phyloP scores from a whole-genome alignment of 2,797 vertebrate species.

The Xenops minutus region DNA sequence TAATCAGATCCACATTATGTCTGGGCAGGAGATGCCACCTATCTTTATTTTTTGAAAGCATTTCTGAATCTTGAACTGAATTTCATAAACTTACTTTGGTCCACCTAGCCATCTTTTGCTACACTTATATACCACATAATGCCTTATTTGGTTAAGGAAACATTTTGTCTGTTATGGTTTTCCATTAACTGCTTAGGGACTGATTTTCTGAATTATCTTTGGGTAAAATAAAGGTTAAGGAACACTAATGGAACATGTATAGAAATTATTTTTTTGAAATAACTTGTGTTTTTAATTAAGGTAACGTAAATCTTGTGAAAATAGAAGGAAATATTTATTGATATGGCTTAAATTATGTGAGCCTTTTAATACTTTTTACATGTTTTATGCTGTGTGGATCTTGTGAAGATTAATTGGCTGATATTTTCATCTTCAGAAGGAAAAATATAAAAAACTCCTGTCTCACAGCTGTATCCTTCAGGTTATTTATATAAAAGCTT shows the following conservation, averaged over 20 bases:
- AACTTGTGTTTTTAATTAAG: not conserved
- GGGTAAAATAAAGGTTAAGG: not conserved
- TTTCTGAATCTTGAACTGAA: not conserved
- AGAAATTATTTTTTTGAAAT: not conserved
- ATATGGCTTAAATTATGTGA: not conserved
- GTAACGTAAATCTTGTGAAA: not conserved
- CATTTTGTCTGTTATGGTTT: not conserved
- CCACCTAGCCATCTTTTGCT: not conserved
- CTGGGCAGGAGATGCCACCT: not conserved
- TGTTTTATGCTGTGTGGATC: not conserved
- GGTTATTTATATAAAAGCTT: not conserved
- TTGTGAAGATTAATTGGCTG: not conserved
- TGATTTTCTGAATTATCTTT: not conserved
- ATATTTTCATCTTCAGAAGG: not conserved
- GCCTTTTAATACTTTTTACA: not conserved
- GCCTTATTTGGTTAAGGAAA: not conserved
- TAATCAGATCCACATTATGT: not conserved
- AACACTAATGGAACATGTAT: not conserved
- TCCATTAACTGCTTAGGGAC: not conserved
- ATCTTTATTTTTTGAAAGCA: not conserved
- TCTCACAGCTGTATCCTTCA: not conserved
- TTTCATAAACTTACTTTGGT: not conserved
- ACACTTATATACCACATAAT: not conserved
- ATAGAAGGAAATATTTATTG: not conserved
- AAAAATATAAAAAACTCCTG: accelerated